A percentile compares a stretch with the other conserved stretches of the same genome.
Evolutionary conservation across 1,140 invertebrate species (phyloP).

Genomic region (Diplogasteroides magnus): DNA sequence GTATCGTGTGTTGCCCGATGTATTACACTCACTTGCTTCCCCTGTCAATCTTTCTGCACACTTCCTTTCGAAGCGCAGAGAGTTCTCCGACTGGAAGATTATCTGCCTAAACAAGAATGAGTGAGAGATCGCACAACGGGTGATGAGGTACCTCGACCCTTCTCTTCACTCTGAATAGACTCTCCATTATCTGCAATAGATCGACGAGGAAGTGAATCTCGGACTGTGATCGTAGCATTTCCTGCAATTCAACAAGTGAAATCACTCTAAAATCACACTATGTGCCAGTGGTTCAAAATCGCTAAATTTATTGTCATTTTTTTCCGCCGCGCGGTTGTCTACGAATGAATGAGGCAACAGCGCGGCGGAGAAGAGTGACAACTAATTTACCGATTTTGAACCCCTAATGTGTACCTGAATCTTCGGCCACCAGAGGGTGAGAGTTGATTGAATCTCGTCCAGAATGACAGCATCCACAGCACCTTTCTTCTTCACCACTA

Average conservation of each 20-base stretch:
- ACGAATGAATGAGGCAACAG: too few species aligned
- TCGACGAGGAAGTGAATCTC: not conserved
- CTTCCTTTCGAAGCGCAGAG: not conserved
- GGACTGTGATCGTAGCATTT: not conserved
- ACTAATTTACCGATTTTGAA: too few species aligned
- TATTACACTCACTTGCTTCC: not conserved
- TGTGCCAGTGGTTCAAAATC: too few species aligned
- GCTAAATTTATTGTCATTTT: too few species aligned
- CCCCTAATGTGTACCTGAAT: too few species aligned
- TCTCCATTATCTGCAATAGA: not conserved
- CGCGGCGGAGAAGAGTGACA: too few species aligned
- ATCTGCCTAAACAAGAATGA: not conserved
- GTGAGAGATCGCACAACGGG: not conserved
- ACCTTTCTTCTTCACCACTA: not conserved
- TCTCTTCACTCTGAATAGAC: not conserved
- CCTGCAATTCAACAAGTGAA: too few species aligned
- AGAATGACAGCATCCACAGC: not conserved
- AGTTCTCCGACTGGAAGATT: not conserved
- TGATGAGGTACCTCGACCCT: not conserved
- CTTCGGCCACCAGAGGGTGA: not conserved
- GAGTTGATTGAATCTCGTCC: not conserved
- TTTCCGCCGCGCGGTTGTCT: too few species aligned
- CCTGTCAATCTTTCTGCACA: not conserved
- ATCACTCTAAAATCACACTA: too few species aligned
- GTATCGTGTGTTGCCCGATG: not conserved